Evolutionary conservation across 2,888 invertebrate genomes (phyloP).

Genomic region (Prosapia bicincta): DNA sequence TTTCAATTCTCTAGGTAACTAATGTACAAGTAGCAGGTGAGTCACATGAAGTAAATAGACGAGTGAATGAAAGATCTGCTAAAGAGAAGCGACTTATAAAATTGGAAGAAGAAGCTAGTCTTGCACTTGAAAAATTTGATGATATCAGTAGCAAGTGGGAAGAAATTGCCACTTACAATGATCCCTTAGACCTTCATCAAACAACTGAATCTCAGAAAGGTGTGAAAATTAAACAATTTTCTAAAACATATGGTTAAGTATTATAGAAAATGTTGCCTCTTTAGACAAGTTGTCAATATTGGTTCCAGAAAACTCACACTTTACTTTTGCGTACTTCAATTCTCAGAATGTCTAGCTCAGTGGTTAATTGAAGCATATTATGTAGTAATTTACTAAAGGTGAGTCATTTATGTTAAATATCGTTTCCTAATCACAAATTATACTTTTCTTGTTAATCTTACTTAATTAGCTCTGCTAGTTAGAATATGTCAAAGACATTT

Average conservation of each 20-base stretch:
- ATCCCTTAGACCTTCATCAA: conserved; percentile 70
- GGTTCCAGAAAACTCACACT: no score
- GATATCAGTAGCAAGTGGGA: conserved; percentile 68
- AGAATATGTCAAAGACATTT: no score
- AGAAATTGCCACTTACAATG: conserved; percentile 58
- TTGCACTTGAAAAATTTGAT: conserved; percentile 61
- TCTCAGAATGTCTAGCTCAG: no score
- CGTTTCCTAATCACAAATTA: no score
- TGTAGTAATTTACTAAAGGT: no score
- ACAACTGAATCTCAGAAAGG: conserved; percentile 65
- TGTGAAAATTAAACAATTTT: conserved; percentile 39
- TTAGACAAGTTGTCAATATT: no score
- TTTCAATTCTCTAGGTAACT: conserved; percentile 45
- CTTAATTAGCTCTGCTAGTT: no score
- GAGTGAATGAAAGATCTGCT: conserved; percentile 53
- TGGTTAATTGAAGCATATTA: no score
- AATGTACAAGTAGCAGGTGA: conserved; percentile 75
- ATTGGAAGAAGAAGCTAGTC: conserved; percentile 63
- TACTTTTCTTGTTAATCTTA: no score
- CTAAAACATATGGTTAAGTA: neutral
- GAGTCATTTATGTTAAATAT: no score
- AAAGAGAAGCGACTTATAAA: conserved; percentile 52
- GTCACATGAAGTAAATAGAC: conserved; percentile 61
- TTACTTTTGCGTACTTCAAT: no score
- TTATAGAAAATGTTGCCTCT: no score